phyloP scores from a whole-genome alignment of 2,113 vertebrate genomes.

The Thymallus thymallus region DNA sequence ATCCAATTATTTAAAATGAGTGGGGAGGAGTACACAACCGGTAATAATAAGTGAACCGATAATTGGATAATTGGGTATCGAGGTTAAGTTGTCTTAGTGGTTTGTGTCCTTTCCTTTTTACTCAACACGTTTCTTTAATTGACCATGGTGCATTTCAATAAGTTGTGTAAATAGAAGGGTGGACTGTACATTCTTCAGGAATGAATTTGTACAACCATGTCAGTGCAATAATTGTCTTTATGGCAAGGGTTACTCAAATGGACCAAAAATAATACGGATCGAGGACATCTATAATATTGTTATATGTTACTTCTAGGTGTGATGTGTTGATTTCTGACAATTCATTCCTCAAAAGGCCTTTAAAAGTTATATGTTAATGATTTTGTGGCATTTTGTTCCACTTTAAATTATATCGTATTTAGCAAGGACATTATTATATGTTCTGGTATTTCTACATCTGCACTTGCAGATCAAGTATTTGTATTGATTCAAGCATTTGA shows the following conservation, averaged over 20 bases:
- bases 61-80: no score
- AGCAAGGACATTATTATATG: not conserved
- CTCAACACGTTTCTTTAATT: no score
- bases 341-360: not conserved
- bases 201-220: constrained; percentile 9
- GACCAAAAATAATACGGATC: constrained; percentile 18
- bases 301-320: not conserved
- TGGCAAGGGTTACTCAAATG: constrained; percentile 32
- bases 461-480: constrained; percentile 40
- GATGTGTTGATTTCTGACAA: no score
- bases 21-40: no score
- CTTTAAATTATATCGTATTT: not conserved
- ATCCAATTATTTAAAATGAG: no score
- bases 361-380: not conserved
- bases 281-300: not conserved
- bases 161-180: not conserved
- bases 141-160: no score
- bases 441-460: constrained; percentile 36
- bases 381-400: not conserved
- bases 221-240: constrained; percentile 51
- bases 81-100: no score
- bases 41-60: no score
- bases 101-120: no score
- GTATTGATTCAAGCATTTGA: constrained; percentile 12
- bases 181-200: constrained; percentile 22